Evolutionary conservation across 2,888 invertebrate genomes (phyloP).

Genomic region (Cryptocephalus moraei): DNA sequence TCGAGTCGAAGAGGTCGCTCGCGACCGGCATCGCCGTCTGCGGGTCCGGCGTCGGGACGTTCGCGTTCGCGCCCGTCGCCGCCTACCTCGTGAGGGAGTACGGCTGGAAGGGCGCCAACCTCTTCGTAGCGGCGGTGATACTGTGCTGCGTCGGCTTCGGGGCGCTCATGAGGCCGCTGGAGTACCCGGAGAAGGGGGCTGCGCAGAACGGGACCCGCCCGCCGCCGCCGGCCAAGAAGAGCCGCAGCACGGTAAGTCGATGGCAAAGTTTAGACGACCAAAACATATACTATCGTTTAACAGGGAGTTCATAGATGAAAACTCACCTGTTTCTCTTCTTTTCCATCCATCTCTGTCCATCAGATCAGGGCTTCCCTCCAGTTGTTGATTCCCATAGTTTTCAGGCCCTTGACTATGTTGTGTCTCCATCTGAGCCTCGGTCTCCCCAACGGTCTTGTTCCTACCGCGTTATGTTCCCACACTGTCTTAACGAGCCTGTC

Average conservation of each 20-base stretch:
- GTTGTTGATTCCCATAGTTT: too few relatives aligned
- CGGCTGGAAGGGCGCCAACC: constrained; percentile 78
- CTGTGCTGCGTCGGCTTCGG: constrained; percentile 86
- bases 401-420: too few relatives aligned
- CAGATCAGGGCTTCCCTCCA: too few relatives aligned
- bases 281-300: too few relatives aligned
- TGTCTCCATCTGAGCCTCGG: too few relatives aligned
- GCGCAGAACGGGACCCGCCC: constrained; percentile 71
- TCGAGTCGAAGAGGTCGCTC: constrained; percentile 86
- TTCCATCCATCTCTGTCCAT: too few relatives aligned
- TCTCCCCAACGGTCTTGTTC: too few relatives aligned
- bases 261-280: too few relatives aligned
- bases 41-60: constrained; percentile 92
- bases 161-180: constrained; percentile 68
- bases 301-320: too few relatives aligned
- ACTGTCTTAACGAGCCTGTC: too few relatives aligned
- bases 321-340: too few relatives aligned
- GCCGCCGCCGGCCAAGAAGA: constrained; percentile 65
- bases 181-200: constrained; percentile 66
- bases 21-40: constrained; percentile 94
- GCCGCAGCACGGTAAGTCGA: constrained; percentile 37
- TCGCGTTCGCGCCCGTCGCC: constrained; percentile 88
- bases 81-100: constrained; percentile 64
- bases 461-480: too few relatives aligned
- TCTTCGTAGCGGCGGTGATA: constrained; percentile 82